Base-by-base conservation (phyloP, 2,113 vertebrate genomes). In the Plectropomus leopardus region DNA sequence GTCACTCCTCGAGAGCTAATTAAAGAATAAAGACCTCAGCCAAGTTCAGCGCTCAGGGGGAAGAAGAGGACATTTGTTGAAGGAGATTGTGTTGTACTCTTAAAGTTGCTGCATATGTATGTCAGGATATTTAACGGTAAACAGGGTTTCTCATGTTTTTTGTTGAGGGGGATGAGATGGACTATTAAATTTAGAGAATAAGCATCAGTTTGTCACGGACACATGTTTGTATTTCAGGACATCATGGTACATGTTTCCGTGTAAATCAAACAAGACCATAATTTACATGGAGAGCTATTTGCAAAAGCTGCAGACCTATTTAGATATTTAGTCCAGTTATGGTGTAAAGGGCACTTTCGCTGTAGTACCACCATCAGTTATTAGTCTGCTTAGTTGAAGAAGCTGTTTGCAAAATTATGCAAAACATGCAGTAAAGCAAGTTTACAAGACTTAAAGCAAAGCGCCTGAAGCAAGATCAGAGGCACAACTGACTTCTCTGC, bases 381-480 rank as follows among this genome's bases (percentile, higher is more conserved):
- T 78, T 57, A 42, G 59, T 50, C 54, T 64, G 26, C 53, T 57
- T 53, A 76, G 42, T 72, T 54, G 14, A 42, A 69, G 30, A 57
- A 72, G 73, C 30, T 7, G 30, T 65, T 81, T 73, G 63, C 63
- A 48, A 82, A 84, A 68, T 71, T 76, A 86, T 77, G 75, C 76
- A 80, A 86, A 88, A 74, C 86, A 76, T 14, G 34, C 34, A n/a
- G 30, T 10, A 15, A n/a, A 80, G 59, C 34, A 32, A 54, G 65
- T 86, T 84, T 45, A 77, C 72, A 67, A 2, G 19, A 80, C 58
- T 60, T 13, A 4, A 79, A 82, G 78, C 66, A 42, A 79, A 89
- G 7, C 3, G 75, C 84, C 76, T 70, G 71, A 36, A 73, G 82
- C 63, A 0, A 76, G 61, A 86, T 84, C 66, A 76, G 84, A 82